Base-by-base conservation (phyloP, 64 coral and sea anemone genomes). In the Pocillopora damicornis region DNA sequence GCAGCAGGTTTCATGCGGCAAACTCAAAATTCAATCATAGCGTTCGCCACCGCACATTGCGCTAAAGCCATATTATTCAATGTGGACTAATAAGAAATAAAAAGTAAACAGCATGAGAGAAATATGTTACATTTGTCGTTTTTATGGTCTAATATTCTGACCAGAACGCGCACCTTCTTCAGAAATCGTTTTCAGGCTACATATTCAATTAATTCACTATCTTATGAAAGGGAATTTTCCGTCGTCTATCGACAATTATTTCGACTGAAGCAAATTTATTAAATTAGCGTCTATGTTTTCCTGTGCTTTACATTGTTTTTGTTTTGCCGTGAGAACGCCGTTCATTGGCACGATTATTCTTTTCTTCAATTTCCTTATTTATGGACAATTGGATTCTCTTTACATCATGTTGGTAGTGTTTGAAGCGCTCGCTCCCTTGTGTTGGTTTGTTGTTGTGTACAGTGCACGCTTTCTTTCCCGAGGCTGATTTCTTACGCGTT, bases 231-330 rank as follows among this genome's bases (percentile, higher is more conserved):
- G 57, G 67, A 85, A 26, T 71, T 73, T 68, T 67, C 37, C 22
- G 20, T 26, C 36, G 72, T 37, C 81, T 14, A 45, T 51, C 64
- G 34, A 73, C 81, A 85, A 85, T 85, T 85, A 58, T 85, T 85
- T 85, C 63, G 81, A 63, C 65, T 85, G 61, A 85, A 45, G 72
- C 81, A 73, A 85, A 85, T 85, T 85, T 85, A 73, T 85, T 57
- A 72, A 85, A 85, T 85, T 85, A 85, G 65, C 35, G 58, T 37
- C 45, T 83, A 73, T 73, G 81, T 85, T 58, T 85, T 85, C 38
- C 11, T 71, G 38, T 67, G 64, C 65, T 85, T n/a, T n/a, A 65
- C 37, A 72, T 85, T 85, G 81, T 85, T 85, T 83, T 85, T 85
- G 81, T 85, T 51, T 85, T 85, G 64, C 63, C 37, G 4, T 72